Percentiles rank a stretch among this genome's conserved stretches.
Conservation (phyloP, 2,888 invertebrate species). For the Habrosyne pyritoides region DNA sequence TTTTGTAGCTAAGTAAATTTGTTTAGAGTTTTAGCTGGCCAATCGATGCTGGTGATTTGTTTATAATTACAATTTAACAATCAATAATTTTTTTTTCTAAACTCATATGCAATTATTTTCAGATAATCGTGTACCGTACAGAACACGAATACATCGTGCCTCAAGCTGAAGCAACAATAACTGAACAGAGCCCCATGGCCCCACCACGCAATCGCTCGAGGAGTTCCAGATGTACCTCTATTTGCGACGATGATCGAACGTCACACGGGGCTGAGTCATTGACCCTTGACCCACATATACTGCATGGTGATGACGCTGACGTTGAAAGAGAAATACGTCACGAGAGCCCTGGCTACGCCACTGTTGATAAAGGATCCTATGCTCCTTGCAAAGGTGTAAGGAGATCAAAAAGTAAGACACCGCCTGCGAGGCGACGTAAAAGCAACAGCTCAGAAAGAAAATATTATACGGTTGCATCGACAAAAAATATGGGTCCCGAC, state of each 20-base stretch:
- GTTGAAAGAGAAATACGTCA: conserved; percentile 69
- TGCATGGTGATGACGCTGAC: conserved; percentile 56
- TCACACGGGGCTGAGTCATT: conserved; percentile 88
- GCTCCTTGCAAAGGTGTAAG: conserved; percentile 84
- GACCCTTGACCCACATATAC: conserved; percentile 75
- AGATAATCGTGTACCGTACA: conserved; percentile 86
- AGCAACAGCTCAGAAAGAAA: conserved; percentile 82
- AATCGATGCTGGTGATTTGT: too few relatives aligned
- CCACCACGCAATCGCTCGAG: conserved; percentile 83
- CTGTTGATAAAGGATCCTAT: conserved; percentile 88
- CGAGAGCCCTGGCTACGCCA: conserved; percentile 87
- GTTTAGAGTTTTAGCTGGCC: too few relatives aligned
- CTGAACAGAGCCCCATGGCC: conserved; percentile 82
- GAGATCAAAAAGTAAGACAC: conserved; percentile 81
- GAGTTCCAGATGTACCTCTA: conserved; percentile 80
- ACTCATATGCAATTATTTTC: conserved; percentile 40
- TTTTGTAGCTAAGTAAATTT: too few relatives aligned
- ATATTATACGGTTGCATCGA: conserved; percentile 86
- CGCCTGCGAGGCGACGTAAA: conserved; percentile 70
- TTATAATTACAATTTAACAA: too few relatives aligned
- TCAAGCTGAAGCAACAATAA: conserved; percentile 75
- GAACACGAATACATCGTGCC: conserved; percentile 87
- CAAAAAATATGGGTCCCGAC: conserved; percentile 80
- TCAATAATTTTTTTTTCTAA: too few relatives aligned
- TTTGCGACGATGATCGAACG: conserved; percentile 88